Base-by-base conservation (phyloP, 2,888 invertebrate genomes). In the Amphimallon solstitiale region DNA sequence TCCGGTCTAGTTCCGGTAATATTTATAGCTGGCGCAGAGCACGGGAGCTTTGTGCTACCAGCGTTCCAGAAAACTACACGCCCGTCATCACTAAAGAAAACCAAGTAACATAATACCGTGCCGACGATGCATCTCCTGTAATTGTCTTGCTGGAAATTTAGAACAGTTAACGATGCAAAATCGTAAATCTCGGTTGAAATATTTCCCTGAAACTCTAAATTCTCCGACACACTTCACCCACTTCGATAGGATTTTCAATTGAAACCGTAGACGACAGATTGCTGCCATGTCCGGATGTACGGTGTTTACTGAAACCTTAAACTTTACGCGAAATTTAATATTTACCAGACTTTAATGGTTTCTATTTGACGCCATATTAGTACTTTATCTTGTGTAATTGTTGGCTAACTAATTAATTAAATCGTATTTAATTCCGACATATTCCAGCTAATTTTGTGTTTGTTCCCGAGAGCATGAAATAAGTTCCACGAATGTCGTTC, bases 1-100 rank as follows among this genome's bases (percentile, higher is more conserved):
- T 61, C 61, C 61, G 61, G 29, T 61, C 61, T 35, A 61, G 34
- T 61, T 61, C 48, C 46, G 29, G 34, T n/a, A 10, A 29, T 48
- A 48, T 61, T 61, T 61, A 61, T 61, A 45, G 35, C 48, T 34
- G 48, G 45, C 35, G 37, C 61, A 35, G 35, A 12, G 23, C 23
- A 12, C 23, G n/a, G n/a, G 48, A 23, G n/a, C 23, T 23, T n/a
- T 23, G 23, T n/a, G 48, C 7, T n/a, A 48, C 23, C 12, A 21
- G 5, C 21, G 12, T 46, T 46, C 19, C n/a, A 46, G 48, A 15
- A 51, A 15, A 51, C 29, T 29, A 29, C 29, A 29, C 29, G 7
- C 1, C 29, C 9, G 29, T 29, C 5, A 9, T 29, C 29, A 5
- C 29, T 29, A 29, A 29, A 29, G 29, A 29, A 29, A 29, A 29